These are phyloP conservation scores for Aphrocallistes beatrix DNA, from an alignment of 37 sponge, comb jelly and placozoan species.

Conservation along the genomic window DNA sequence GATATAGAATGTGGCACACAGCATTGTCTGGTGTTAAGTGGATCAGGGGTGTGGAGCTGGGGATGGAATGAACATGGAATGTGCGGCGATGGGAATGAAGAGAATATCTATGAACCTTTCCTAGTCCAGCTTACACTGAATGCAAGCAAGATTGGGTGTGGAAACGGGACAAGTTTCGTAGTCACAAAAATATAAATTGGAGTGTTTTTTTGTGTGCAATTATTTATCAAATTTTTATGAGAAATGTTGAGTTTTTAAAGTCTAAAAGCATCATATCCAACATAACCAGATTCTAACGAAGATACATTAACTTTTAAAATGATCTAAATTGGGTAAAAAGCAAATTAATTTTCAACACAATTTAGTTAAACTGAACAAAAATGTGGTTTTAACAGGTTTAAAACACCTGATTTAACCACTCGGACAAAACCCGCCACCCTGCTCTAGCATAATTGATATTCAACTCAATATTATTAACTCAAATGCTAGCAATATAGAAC, in stretches of 20 bases:
- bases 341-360: too few relatives aligned
- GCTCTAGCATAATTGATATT: too few relatives aligned
- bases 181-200: too few relatives aligned
- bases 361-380: too few relatives aligned
- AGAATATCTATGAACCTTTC: slow-evolving; percentile 23
- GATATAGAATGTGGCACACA: neutral
- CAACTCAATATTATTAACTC: too few relatives aligned
- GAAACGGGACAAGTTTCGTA: slow-evolving; percentile 1
- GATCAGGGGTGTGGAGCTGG: slow-evolving; percentile 27
- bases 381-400: too few relatives aligned
- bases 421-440: too few relatives aligned
- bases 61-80: slow-evolving; percentile 78
- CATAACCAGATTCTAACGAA: too few relatives aligned
- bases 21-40: slow-evolving; percentile 5
- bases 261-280: neutral
- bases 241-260: neutral
- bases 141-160: neutral
- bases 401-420: too few relatives aligned
- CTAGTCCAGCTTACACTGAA: neutral
- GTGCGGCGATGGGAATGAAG: slow-evolving; percentile 52
- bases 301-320: too few relatives aligned
- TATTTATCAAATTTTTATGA: neutral
- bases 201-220: neutral
- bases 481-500: too few relatives aligned
- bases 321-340: too few relatives aligned